Evolutionary conservation across 2,797 vertebrate genomes (phyloP).

Genomic region (Lindbergichthys nudifrons): DNA sequence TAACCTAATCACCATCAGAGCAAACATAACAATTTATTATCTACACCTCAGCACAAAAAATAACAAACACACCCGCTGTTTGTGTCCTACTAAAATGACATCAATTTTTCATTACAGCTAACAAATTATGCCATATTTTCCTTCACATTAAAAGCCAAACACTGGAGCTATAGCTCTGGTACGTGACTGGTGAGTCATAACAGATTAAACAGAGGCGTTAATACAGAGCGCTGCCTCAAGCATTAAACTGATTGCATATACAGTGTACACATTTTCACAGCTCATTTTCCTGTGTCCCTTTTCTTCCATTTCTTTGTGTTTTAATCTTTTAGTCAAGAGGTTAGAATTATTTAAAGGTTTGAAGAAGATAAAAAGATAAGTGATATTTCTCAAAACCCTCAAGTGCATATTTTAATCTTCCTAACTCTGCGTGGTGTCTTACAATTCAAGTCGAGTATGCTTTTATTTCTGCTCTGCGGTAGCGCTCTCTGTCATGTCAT

Average conservation of each 20-base stretch:
- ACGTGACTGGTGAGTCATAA: conserved; percentile 40
- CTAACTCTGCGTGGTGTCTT: conserved; percentile 13
- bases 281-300: conserved; percentile 4
- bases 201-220: conserved; percentile 34
- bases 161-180: conserved; percentile 23
- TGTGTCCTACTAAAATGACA: conserved; percentile 46
- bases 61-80: conserved; percentile 34
- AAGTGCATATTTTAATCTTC: conserved; percentile 22
- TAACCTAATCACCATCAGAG: conserved; percentile 32
- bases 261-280: conserved; percentile 35
- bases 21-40: conserved; percentile 20
- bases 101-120: conserved; percentile 23
- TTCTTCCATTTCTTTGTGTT: not conserved
- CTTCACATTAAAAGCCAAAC: conserved; percentile 47
- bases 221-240: conserved; percentile 32
- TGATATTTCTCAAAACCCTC: conserved; percentile 20
- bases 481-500: conserved; percentile 42
- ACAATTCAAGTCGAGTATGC: conserved; percentile 14
- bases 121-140: conserved; percentile 33
- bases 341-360: conserved; percentile 36
- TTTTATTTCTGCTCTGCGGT: conserved; percentile 38
- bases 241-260: conserved; percentile 32
- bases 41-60: conserved; percentile 41
- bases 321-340: conserved; percentile 13
- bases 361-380: conserved; percentile 44